These are phyloP conservation scores for Pseudorhiza aurosa DNA, from an alignment of 30 jellyfish, hydroid and myxozoan genomes.

Conservation along the genomic window DNA sequence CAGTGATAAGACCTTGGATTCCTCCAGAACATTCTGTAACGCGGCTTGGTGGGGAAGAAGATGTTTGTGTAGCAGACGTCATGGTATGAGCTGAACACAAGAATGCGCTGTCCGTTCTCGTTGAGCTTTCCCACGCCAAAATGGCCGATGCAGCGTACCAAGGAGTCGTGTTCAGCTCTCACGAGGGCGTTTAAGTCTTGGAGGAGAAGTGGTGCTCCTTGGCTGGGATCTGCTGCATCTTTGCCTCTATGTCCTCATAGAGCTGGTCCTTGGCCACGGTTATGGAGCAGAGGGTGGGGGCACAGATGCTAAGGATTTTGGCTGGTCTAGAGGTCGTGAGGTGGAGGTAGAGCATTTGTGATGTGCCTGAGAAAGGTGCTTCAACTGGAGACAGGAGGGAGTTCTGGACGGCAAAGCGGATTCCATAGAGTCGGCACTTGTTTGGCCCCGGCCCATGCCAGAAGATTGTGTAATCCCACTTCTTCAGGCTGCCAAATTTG, in stretches of 20 bases:
- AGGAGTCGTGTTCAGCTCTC: neutral
- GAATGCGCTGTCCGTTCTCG: neutral
- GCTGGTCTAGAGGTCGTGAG: neutral
- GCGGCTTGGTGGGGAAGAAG: too few relatives aligned
- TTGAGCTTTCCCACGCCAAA: neutral
- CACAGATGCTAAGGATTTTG: neutral
- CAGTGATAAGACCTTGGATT: neutral
- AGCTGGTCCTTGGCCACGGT: neutral
- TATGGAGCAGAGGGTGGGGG: neutral
- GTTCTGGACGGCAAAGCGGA: too few relatives aligned
- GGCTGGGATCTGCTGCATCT: neutral
- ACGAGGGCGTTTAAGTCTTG: neutral
- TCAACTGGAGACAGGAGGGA: neutral
- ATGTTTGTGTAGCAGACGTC: too few relatives aligned
- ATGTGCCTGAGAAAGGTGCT: neutral
- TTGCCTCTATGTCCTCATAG: neutral
- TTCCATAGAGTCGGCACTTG: too few relatives aligned
- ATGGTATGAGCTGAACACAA: too few relatives aligned
- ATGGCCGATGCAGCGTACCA: slow-evolving; percentile 4
- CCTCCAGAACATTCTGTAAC: neutral
- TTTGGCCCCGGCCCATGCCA: too few relatives aligned
- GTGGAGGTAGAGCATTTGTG: neutral
- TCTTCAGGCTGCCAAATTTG: too few relatives aligned
- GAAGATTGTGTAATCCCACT: too few relatives aligned
- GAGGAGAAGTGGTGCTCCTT: neutral